Evolutionary conservation across 2,888 invertebrate genomes (phyloP), one percentile per base, ranked within the genome.

Genomic region (Cheiracanthium punctorium): DNA sequence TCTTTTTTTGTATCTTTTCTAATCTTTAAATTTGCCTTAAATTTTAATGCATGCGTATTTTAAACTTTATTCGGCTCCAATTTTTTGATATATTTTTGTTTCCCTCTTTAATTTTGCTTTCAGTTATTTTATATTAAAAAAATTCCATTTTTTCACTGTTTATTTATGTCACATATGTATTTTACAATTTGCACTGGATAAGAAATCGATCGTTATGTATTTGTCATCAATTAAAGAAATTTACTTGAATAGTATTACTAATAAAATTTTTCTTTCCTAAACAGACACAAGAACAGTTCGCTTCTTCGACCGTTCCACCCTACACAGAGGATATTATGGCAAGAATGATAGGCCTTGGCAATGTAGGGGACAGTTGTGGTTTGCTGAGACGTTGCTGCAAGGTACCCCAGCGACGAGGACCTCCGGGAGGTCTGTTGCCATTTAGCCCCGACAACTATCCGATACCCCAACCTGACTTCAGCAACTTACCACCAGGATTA

Each of bases 261-360:
- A n/a, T 2, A 20, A 10, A 64, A 1, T 64, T 10, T 30, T 69
- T 0, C 32, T 69, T 32, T n/a, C n/a, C n/a, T n/a, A 32, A 20
- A 29, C 65, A 80, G 81, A 81, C 65, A 17, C 30, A 58, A 58
- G 10, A 29, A 7, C 41, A 52, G 17, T 70, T 71, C 17, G 65
- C 75, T n/a, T 32, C 73, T 17, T 58, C 72, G 14, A 73, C 71
- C 41, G 28, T 87, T 17, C 86, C 89, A 8, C 87, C 89, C 32
- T 90, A 90, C 75, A 88, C 88, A 8, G 82, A 87, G 12, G 90
- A 90, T 65, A 87, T 90, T 37, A 88, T 90, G 82, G 88, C 87
- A 7, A 73, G 90, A 30, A 88, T 89, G 80, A 74, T 90, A 8
- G 89, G 89, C 1, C 73, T 88, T n/a, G 37, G 67, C 58, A 87